Evolutionary conservation across 2,797 vertebrate species (phyloP).

Genomic region (Streptopelia turtur): DNA sequence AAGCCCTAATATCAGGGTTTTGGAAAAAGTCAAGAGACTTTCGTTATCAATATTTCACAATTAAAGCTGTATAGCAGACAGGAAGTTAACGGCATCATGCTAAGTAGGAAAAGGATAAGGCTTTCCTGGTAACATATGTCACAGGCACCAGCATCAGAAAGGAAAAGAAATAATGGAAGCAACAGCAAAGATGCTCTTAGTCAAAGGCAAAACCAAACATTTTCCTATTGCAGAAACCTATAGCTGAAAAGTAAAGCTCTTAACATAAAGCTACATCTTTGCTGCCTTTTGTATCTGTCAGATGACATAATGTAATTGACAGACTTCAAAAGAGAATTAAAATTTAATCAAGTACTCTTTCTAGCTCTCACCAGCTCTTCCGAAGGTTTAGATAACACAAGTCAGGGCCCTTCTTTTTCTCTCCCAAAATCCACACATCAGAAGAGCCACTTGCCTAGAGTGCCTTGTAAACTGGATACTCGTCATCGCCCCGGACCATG

Average conservation of each 20-base stretch:
- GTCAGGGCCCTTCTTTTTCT: neutral
- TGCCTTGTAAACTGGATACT: neutral
- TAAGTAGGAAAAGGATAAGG: neutral
- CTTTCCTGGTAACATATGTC: neutral
- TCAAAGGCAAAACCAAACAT: conserved; percentile 12
- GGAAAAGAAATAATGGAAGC: neutral
- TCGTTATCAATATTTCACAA: neutral
- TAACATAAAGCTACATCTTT: neutral
- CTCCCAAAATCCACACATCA: neutral
- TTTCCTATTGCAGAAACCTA: neutral
- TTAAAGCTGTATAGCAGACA: neutral
- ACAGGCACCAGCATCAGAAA: neutral
- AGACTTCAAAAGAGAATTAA: neutral
- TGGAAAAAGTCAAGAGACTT: neutral
- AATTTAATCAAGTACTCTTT: neutral
- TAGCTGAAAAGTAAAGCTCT: neutral
- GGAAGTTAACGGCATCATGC: neutral
- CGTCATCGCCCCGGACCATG: neutral
- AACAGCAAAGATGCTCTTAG: neutral
- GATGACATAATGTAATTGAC: neutral
- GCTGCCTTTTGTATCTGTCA: neutral
- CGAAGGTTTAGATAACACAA: neutral
- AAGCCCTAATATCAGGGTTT: neutral
- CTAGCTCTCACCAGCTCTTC: neutral
- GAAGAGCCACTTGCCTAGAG: neutral